phyloP scores from a whole-genome alignment of 1,140 invertebrate species.

The Lepidurus arcticus region DNA sequence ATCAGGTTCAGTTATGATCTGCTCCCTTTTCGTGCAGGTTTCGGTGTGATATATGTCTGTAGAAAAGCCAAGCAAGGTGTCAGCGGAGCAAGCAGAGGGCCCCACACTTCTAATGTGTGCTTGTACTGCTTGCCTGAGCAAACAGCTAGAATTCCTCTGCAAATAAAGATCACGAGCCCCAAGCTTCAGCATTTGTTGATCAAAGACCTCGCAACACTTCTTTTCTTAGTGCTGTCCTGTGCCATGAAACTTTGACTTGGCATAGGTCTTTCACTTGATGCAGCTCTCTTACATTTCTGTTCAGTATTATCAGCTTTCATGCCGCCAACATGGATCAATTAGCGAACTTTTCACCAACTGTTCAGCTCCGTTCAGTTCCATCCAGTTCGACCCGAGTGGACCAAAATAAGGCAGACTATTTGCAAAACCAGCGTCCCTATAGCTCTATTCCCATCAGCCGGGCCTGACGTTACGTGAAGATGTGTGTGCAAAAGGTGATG shows the following conservation, averaged over 20 bases:
- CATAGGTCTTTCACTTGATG: too few species aligned
- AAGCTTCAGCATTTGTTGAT: slow-evolving; percentile 16
- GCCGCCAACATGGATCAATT: too few species aligned
- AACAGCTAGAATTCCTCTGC: slow-evolving; percentile 29
- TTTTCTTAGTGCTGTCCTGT: neutral
- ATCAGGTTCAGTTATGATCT: too few species aligned
- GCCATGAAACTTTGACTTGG: neutral
- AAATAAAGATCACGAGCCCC: slow-evolving; percentile 30
- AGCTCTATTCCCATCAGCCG: too few species aligned
- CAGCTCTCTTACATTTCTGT: neutral
- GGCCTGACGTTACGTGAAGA: neutral
- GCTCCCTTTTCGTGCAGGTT: too few species aligned
- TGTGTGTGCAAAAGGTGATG: neutral
- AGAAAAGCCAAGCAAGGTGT: neutral
- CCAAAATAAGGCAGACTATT: neutral
- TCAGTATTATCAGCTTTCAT: neutral
- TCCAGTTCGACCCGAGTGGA: too few species aligned
- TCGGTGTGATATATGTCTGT: neutral
- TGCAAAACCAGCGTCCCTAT: too few species aligned
- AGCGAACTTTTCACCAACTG: too few species aligned
- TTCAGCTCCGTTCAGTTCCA: too few species aligned
- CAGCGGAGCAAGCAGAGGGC: neutral
- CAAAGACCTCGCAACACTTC: slow-evolving; percentile 15
- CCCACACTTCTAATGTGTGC: slow-evolving; percentile 27
- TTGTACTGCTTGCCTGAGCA: slow-evolving; percentile 23